These are phyloP conservation scores for Haemorhous mexicanus DNA, from an alignment of 2,113 vertebrate species.

Conservation along the genomic window DNA sequence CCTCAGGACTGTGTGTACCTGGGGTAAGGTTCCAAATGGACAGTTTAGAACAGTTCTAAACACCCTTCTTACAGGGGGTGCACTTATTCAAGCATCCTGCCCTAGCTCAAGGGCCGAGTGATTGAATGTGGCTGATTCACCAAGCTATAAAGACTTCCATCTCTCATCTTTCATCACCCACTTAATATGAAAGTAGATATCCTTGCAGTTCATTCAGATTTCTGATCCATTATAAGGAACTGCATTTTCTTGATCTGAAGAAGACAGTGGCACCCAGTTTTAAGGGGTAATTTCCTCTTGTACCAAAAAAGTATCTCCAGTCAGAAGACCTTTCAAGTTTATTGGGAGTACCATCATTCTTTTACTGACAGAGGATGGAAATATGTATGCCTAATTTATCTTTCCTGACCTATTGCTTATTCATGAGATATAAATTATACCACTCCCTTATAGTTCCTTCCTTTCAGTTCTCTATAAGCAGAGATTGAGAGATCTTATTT, in stretches of 20 bases:
- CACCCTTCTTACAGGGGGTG: neutral
- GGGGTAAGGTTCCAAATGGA: neutral
- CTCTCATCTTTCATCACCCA: neutral
- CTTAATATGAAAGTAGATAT: neutral
- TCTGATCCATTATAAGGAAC: neutral
- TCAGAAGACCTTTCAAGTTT: neutral
- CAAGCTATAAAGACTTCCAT: neutral
- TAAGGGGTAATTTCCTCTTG: neutral
- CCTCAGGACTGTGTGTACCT: rapidly evolving
- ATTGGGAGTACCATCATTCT: neutral
- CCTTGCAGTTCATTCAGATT: neutral
- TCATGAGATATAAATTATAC: neutral
- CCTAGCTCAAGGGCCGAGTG: rapidly evolving
- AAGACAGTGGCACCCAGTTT: neutral
- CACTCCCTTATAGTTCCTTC: neutral
- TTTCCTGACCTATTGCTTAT: neutral
- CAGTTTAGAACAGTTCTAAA: neutral
- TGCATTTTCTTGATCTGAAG: neutral
- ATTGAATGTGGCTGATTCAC: neutral
- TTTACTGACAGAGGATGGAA: neutral
- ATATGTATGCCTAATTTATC: neutral
- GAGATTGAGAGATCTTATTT: neutral
- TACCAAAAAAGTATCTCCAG: neutral
- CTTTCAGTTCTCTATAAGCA: neutral
- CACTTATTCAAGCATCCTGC: neutral